A percentile compares a stretch with the other conserved stretches of the same genome.
Conservation (phyloP, 2,113 vertebrate species). For the Oenanthe oenanthe region DNA sequence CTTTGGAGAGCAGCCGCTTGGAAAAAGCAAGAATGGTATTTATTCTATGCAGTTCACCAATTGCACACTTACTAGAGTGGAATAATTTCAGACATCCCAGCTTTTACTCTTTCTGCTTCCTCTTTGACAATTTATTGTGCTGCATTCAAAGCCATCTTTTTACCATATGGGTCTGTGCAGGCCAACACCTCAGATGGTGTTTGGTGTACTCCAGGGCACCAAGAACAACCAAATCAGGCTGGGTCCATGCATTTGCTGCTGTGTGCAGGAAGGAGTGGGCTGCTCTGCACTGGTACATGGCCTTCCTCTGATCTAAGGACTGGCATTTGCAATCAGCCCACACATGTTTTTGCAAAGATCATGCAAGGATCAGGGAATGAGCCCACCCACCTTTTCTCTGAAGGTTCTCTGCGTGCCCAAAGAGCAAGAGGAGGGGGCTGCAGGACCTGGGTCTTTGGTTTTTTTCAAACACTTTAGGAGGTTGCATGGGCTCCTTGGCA, state of each 20-base stretch:
- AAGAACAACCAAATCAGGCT: neutral
- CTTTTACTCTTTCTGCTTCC: neutral
- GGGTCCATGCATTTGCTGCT: neutral
- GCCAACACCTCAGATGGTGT: neutral
- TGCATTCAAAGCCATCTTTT: neutral
- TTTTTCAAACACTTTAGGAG: neutral
- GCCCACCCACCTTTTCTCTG: neutral
- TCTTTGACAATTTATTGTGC: neutral
- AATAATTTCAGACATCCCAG: neutral
- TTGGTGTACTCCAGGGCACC: no score
- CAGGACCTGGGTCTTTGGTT: neutral
- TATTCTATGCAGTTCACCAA: neutral
- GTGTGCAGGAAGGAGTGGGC: rapidly evolving
- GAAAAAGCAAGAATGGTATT: neutral
- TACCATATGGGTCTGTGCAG: neutral
- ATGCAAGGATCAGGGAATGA: neutral
- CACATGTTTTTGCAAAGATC: neutral
- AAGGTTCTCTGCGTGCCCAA: neutral
- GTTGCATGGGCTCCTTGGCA: neutral
- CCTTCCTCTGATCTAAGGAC: neutral
- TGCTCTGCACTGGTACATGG: neutral
- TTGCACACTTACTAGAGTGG: neutral
- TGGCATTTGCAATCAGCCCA: neutral
- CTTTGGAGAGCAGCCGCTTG: constrained; percentile 2
- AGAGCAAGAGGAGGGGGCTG: neutral